These are phyloP conservation scores for Melangyna quadrimaculata DNA, from an alignment of 2,888 invertebrate species.

Conservation along the genomic window DNA sequence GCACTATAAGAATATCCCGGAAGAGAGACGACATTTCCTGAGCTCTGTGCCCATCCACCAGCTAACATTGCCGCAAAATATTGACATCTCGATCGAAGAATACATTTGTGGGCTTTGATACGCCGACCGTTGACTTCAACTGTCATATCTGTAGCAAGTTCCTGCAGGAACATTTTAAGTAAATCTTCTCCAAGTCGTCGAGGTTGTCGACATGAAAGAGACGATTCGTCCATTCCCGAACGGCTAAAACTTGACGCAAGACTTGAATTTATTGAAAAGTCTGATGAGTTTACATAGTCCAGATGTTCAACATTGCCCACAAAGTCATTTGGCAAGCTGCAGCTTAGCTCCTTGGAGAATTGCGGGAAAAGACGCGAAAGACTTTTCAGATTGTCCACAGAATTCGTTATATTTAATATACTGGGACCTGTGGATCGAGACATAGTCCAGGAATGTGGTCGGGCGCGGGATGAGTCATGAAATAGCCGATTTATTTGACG, in stretches of 20 bases:
- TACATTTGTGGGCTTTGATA: constrained; percentile 95
- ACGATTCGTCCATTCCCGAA: constrained; percentile 82
- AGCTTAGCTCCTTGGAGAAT: constrained; percentile 81
- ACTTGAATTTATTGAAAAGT: constrained; percentile 83
- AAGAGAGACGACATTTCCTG: constrained; percentile 91
- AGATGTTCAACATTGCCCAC: constrained; percentile 76
- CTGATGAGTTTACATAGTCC: constrained; percentile 82
- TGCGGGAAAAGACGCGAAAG: constrained; percentile 85
- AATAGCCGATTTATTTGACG: constrained; percentile 79
- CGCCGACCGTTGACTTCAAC: constrained; percentile 91
- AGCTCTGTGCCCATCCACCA: constrained; percentile 91
- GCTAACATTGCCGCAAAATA: constrained; percentile 96
- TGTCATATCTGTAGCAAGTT: constrained; percentile 93
- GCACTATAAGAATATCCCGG: constrained; percentile 91
- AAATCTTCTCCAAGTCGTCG: constrained; percentile 92
- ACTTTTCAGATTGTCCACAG: constrained; percentile 84
- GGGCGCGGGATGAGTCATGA: constrained; percentile 80
- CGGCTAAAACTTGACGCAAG: constrained; percentile 83
- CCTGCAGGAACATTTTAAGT: constrained; percentile 94
- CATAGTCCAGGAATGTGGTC: constrained; percentile 82
- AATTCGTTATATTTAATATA: constrained; percentile 82
- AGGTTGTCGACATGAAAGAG: constrained; percentile 81
- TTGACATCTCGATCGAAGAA: constrained; percentile 93
- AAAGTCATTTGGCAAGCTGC: constrained; percentile 80
- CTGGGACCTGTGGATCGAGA: constrained; percentile 84